Evolutionary conservation across 2,888 invertebrate species (phyloP), one percentile per base, ranked within the genome.

Genomic region (Pasiphila rectangulata): DNA sequence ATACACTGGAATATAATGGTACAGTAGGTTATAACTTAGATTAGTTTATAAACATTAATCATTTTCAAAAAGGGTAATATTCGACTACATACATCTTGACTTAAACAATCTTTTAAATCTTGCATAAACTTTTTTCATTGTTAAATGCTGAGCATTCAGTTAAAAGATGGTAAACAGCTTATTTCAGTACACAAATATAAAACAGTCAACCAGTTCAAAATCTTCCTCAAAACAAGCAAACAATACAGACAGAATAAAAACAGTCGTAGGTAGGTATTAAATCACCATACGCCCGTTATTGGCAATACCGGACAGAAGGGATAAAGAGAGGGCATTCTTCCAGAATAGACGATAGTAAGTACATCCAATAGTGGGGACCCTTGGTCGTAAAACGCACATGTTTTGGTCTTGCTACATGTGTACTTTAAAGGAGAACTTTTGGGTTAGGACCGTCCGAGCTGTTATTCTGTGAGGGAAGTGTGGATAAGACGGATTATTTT

Each of bases 311-410:
- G 58, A 39, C 54, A 36, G 44, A 44, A 61, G 64, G 69, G 72
- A 64, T 71, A 69, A 79, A 35, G 29, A 50, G 62, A 60, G 67
- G 69, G 72, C 68, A 82, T 81, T 83, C 75, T 70, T 32, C 7
- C 32, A 32, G 32, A 32, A 32, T 32, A 32, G 17, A 9, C 10
- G 17, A 17, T 32, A 19, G 32, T 32, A 17, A 19, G 32, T 32
- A 17, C 3, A 32, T 16, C 32, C 82, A 79, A 82, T 83, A 81
- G 83, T 77, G 75, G 59, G 67, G 61, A 62, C 63, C 63, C 64
- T 64, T 66, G 55, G 32, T 83, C 84, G 82, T 88, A 88, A 88
- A 87, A 82, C 79, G 77, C 87, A 88, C 87, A 78, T 84, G 87
- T 77, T 73, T 74, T 74, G 70, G 70, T 64, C 67, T 62, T 63